Evolutionary conservation across 2,113 vertebrate species (phyloP).

Genomic region (Dipodomys ordii): DNA sequence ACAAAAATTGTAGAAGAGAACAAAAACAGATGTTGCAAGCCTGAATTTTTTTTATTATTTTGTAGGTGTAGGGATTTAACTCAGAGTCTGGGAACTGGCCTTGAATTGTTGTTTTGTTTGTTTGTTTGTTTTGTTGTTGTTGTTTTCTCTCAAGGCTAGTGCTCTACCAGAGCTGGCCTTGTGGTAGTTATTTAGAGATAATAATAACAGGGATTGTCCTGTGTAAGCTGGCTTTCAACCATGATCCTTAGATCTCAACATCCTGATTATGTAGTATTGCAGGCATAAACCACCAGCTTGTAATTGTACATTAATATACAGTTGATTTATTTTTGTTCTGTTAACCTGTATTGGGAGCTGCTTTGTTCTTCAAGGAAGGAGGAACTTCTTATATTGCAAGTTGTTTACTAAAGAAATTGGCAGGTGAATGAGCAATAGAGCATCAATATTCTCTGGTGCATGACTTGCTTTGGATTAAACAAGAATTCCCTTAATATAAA

Average conservation of each 20-base stretch:
- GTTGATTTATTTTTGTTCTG: background rate
- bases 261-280: too few species aligned
- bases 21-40: background rate
- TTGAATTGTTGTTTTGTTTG: too few species aligned
- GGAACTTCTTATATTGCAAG: background rate
- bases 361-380: background rate
- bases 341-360: background rate
- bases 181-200: too few species aligned
- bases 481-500: background rate
- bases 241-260: too few species aligned
- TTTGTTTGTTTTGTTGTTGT: too few species aligned
- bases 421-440: background rate
- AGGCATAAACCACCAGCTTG: too few species aligned
- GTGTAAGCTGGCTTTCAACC: too few species aligned
- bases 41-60: background rate
- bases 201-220: too few species aligned
- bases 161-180: too few species aligned
- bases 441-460: background rate
- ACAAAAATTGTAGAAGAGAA: background rate
- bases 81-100: too few species aligned
- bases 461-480: background rate
- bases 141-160: too few species aligned
- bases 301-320: background rate
- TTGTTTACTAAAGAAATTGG: background rate
- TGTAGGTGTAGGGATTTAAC: too few species aligned